phyloP scores from a whole-genome alignment of 2,113 vertebrate species.

The Notarius quadriscutis region DNA sequence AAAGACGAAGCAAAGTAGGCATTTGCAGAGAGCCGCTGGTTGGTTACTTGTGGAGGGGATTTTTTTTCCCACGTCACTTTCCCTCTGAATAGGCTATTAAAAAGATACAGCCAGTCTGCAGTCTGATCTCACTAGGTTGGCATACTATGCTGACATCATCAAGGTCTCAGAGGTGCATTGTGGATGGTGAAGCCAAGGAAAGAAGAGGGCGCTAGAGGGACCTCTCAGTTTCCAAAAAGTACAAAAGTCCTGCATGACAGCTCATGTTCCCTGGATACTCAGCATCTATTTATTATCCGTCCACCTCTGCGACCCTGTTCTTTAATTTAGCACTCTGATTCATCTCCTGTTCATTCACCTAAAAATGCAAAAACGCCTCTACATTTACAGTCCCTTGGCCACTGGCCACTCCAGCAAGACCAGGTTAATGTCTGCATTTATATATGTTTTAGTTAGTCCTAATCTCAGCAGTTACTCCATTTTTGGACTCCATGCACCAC shows the following conservation, averaged over 20 bases:
- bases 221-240: conserved; percentile 66
- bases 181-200: conserved; percentile 44
- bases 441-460: conserved; percentile 18
- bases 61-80: conserved; percentile 72
- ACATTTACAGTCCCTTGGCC: conserved; percentile 74
- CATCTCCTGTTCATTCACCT: conserved; percentile 83
- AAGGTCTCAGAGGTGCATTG: conserved; percentile 57
- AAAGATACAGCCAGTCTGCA: conserved; percentile 50
- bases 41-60: conserved; percentile 14
- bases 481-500: background rate
- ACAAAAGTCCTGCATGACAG: conserved; percentile 66
- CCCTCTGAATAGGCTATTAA: conserved; percentile 64
- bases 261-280: conserved; percentile 77
- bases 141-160: conserved; percentile 58
- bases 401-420: conserved; percentile 54
- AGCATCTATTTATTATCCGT: conserved; percentile 81
- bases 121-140: conserved; percentile 55
- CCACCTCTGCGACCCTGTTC: conserved; percentile 75
- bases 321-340: conserved; percentile 92
- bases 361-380: conserved; percentile 81
- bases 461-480: background rate
- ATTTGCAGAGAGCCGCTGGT: background rate
- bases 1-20: conserved; percentile 60
- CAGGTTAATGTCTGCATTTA: conserved; percentile 15
- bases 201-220: conserved; percentile 44